Evolutionary conservation across 2,888 invertebrate species (phyloP), one percentile per base, ranked within the genome.

Genomic region (Chelonus formosanus): DNA sequence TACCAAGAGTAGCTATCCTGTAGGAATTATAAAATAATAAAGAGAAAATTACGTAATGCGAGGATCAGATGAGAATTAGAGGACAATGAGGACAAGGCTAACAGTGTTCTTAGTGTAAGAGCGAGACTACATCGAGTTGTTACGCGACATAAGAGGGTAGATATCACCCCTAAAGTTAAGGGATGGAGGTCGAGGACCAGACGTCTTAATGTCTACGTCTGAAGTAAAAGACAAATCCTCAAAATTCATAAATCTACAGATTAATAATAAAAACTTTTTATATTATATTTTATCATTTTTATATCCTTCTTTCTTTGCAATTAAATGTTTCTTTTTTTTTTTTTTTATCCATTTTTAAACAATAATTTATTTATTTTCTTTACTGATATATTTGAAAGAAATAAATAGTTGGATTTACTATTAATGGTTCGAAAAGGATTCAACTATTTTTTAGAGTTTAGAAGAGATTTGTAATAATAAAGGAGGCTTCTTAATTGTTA

Each of bases 11-110:
- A 59, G 60, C 70, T 63, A 67, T 65, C 70, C 69, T 64, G 68
- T 48, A 56, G 65, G 75, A 78, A 80, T 79, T 80, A 80, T 79
- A 78, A 81, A 82, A 81, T 79, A 81, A 82, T 81, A 79, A 80
- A 81, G 80, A 78, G 78, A 77, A 78, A 81, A 81, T 81, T 78
- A 78, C 79, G 79, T 80, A 80, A 80, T 78, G 76, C 74, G 76
- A 78, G 78, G 77, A 78, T 79, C 78, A 77, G 77, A 80, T 78
- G 79, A 75, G 75, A 80, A 78, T 76, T 77, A 77, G 78, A 78
- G 77, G 76, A 77, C 77, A 77, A 76, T 76, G 79, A 76, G 75
- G 75, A 76, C 72, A 71, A 59, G 70, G 69, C 68, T 71, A 71
- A 75, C 74, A 76, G 76, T 72, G 47, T 55, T 65, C 50, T 58